Base-by-base conservation (phyloP, 2,797 vertebrate genomes). In the Trichosurus vulpecula region DNA sequence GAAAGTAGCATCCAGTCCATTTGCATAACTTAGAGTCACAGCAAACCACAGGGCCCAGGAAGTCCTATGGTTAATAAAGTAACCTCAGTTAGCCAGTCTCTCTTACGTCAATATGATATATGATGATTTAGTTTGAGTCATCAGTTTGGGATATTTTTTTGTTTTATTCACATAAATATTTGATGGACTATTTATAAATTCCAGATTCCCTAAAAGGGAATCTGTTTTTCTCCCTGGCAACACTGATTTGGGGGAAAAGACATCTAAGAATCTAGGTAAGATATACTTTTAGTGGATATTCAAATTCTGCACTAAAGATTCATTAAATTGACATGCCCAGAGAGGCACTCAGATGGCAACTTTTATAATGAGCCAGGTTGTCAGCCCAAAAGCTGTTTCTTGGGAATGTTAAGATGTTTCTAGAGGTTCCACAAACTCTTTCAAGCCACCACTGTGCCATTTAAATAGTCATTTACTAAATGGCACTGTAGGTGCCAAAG, bases 401-500 rank as follows among this genome's bases (percentile, higher is more conserved):
- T n/a, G 47, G 54, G 51, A 81, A 96, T 47, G 29, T 47, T 54
- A 16, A 27, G 61, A 53, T 51, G 55, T 90, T 53, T 95, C n/a
- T 94, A 3, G 55, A 93, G 41, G 94, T 91, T 90, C 12, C 35
- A 91, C 0, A 54, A 90, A 91, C 4, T 91, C 54, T 95, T 92
- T 51, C 12, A 93, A 90, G 90, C 52, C 25, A 90, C 93, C 27
- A 90, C 6, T 54, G 22, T 52, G 57, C 61, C 51, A 95, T 94
- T 92, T 90, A 95, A 94, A 27, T 54, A 91, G 92, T 90, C 92
- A 90, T 96, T 93, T 95, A 87, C 96, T 52, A 94, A 95, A 87
- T 90, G 54, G 35, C 93, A 87, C 41, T 53, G 66, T 91, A 30
- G 54, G 61, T 54, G 41, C 94, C 93, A 97, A 95, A 95, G 91